Base-by-base conservation (phyloP, 1,140 invertebrate species). In the Radopholus similis region DNA sequence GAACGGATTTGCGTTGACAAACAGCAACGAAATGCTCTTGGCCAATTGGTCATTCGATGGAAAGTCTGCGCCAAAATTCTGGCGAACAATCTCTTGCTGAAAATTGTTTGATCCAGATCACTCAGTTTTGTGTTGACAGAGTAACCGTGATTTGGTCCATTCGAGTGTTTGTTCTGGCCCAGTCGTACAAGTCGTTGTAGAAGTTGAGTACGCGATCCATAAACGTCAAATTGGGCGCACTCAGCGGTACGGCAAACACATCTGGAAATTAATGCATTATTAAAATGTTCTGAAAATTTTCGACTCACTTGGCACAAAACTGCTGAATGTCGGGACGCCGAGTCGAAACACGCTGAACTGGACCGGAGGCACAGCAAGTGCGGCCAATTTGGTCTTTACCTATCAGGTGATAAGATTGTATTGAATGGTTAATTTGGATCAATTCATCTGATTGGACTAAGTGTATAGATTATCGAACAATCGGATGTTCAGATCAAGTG, bases 11-110 rank as follows among this genome's bases (percentile, higher is more conserved):
- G 58, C 21, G 34, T 76, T 76, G 8, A 71, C 34, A 35, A 76
- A 76, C 9, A 75, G n/a, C 8, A 76, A 54, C 11, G 74, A 73
- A 28, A 58, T 30, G 15, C 76, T 67, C 49, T 53, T 60, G 30
- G 38, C 30, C 21, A 68, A 26, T 26, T 74, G 8, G 18, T 73
- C 23, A 18, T 72, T 11, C 37, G 30, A 21, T 15, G 75, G 72
- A 47, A 71, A 70, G 8, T 57, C 68, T n/a, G 51, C 15, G 15
- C 68, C 68, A 44, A 58, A 70, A 28, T 34, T 47, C 18, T 56
- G 23, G 18, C 32, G 30, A 21, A 70, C 11, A 3, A 70, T 32
- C 18, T 18, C n/a, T 26, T 53, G 18, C 68, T 70, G 32, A 64
- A 58, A 5, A 4, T 26, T 8, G 32, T 65, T 18, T 6, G 26